Evolutionary conservation across 1,140 invertebrate species (phyloP).

Genomic region (Meloidogyne floridensis): DNA sequence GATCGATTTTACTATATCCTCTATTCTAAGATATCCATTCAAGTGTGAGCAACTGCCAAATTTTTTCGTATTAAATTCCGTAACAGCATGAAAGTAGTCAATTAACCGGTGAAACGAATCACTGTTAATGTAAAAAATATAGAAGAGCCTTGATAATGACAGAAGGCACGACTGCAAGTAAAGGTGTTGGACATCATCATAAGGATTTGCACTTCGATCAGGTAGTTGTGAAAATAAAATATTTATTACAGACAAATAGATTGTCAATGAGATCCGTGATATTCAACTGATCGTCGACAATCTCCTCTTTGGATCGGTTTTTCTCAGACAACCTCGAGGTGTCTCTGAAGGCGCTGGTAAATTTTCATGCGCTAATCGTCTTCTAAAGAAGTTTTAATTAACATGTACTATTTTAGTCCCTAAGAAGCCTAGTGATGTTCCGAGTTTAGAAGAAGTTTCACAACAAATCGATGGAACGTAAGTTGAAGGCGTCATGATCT

Average conservation of each 20-base stretch:
- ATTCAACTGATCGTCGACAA: constrained; percentile 25
- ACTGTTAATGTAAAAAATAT: background rate
- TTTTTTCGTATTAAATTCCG: constrained; percentile 2
- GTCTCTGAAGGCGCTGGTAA: constrained; percentile 24
- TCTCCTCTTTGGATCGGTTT: constrained; percentile 40
- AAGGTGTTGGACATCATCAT: background rate
- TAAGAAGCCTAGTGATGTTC: constrained; percentile 25
- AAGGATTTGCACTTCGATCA: constrained; percentile 34
- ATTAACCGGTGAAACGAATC: background rate
- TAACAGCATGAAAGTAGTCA: background rate
- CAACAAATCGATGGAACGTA: constrained; percentile 35
- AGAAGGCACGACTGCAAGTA: background rate
- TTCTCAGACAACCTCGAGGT: constrained; percentile 30
- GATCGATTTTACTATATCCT: no score
- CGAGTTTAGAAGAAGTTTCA: constrained; percentile 28
- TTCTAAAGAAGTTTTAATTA: background rate
- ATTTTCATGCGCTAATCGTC: background rate
- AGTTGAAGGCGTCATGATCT: background rate
- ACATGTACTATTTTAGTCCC: constrained; percentile 27
- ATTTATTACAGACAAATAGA: background rate
- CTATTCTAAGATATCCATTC: no score
- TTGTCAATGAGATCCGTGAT: constrained; percentile 20
- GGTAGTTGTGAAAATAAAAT: background rate
- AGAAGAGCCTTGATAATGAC: background rate
- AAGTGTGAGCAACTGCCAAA: no score